A percentile compares a stretch with the other conserved stretches of the same genome.
phyloP scores from a whole-genome alignment of 1,140 invertebrate species.

The Lepidurus packardi region DNA sequence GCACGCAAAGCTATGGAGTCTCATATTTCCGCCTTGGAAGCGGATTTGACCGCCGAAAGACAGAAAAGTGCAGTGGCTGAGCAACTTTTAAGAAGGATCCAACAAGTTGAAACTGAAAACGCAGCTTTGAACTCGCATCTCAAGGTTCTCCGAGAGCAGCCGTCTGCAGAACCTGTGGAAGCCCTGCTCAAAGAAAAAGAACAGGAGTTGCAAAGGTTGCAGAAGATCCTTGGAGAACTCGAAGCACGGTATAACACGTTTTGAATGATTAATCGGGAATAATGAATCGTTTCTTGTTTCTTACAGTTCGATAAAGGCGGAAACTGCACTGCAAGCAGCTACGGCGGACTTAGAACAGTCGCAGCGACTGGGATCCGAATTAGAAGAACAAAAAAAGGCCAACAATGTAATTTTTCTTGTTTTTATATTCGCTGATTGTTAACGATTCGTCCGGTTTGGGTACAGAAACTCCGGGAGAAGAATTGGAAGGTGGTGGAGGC shows the following conservation, averaged over 20 bases:
- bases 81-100: not conserved
- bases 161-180: not conserved
- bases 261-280: not conserved
- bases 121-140: not conserved
- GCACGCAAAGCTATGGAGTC: not conserved
- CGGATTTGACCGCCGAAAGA: not conserved
- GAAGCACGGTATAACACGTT: not conserved
- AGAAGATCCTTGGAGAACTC: not conserved
- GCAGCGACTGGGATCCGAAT: not conserved
- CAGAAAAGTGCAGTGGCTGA: not conserved
- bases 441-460: not conserved
- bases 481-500: conserved; percentile 84
- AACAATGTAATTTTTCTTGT: not conserved
- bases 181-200: conserved; percentile 27
- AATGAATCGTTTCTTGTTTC: not conserved
- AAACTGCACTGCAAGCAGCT: not conserved
- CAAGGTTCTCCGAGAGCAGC: not conserved
- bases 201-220: conserved; percentile 16
- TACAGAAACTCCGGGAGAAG: conserved; percentile 62
- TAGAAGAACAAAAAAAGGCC: not conserved
- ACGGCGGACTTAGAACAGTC: not conserved
- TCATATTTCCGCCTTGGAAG: not conserved
- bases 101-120: not conserved
- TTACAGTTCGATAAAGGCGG: not conserved
- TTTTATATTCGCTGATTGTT: not conserved